phyloP scores from a whole-genome alignment of 35 echinoderm and acorn worm species.

The Apostichopus parvimensis region DNA sequence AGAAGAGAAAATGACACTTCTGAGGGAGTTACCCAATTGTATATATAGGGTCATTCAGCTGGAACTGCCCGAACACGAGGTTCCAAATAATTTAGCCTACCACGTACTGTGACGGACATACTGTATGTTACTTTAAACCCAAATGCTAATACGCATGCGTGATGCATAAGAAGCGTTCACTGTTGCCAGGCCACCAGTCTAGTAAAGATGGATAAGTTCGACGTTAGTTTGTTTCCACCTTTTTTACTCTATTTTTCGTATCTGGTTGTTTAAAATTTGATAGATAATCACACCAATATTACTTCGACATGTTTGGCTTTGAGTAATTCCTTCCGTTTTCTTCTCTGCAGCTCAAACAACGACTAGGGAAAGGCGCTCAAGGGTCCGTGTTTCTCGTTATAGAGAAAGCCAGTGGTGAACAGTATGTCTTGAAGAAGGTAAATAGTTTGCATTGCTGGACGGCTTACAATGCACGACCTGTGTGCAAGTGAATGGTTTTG shows the following conservation, averaged over 20 bases:
- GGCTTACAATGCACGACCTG: too few relatives aligned
- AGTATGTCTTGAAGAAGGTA: slow-evolving; percentile 95
- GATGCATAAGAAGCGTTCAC: slow-evolving; percentile 8
- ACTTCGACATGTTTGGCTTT: background rate
- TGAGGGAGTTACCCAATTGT: too few relatives aligned
- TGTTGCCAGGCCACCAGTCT: slow-evolving; percentile 50
- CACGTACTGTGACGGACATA: too few relatives aligned
- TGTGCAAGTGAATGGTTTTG: too few relatives aligned
- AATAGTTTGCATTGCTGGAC: background rate
- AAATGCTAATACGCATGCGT: background rate
- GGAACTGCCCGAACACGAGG: too few relatives aligned
- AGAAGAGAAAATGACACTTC: too few relatives aligned
- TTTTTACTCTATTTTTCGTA: background rate
- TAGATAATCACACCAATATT: background rate
- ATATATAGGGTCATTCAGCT: too few relatives aligned
- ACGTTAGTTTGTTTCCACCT: slow-evolving; percentile 14
- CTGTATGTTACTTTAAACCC: background rate
- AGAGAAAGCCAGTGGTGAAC: slow-evolving; percentile 46
- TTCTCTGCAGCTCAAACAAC: slow-evolving; percentile 81
- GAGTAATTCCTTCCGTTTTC: background rate
- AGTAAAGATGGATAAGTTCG: slow-evolving; percentile 34
- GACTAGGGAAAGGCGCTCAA: slow-evolving; percentile 97
- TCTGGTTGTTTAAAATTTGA: background rate
- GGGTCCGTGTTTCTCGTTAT: slow-evolving; percentile 89
- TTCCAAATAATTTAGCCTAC: too few relatives aligned